Evolutionary conservation across 2,797 vertebrate genomes (phyloP), one percentile per base, ranked within the genome.

Genomic region (Cercopithecus neglectus): DNA sequence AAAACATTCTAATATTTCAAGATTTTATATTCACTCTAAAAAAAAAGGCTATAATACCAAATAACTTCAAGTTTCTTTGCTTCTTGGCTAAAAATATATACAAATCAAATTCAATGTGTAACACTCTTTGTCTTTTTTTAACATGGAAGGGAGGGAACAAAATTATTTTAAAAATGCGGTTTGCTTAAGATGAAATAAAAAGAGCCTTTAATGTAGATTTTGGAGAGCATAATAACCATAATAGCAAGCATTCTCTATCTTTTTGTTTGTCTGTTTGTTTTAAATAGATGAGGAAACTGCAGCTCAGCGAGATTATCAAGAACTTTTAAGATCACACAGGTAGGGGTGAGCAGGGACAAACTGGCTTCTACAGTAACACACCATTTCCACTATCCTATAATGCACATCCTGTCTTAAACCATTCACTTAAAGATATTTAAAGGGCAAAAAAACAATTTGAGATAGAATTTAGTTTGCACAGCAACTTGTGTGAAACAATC

Each of bases 161-260:
- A 85, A 80, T 74, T 28, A 86, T 53, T 79, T 96, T 24, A 11
- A 74, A 93, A 95, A 5, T 79, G 79, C 22, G 67, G 36, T 89
- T 91, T 72, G 33, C 4, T 94, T 86, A 70, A 84, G 59, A 95
- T 41, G 14, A 84, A 48, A 72, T 17, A 64, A 85, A n/a, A 83
- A 33, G 3, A 89, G 8, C 9, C 28, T 82, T 89, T 26, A 80
- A 9, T 33, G 57, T n/a, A 22, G 50, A 44, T 53, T 91, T 80
- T 55, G 13, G 80, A 92, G 36, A 91, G 17, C 5, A 41, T 10
- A 44, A 17, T 16, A 70, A 57, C 8, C 75, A 70, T 1, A 39
- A 75, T 41, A 72, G 36, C 41, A 53, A 50, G 41, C 36, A 12
- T 8, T 19, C 14, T 9, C 30, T 53, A 28, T 59, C 24, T 57